Evolutionary conservation across 2,888 invertebrate species (phyloP), one percentile per base, ranked within the genome.

Genomic region (Thymelicus acteon): DNA sequence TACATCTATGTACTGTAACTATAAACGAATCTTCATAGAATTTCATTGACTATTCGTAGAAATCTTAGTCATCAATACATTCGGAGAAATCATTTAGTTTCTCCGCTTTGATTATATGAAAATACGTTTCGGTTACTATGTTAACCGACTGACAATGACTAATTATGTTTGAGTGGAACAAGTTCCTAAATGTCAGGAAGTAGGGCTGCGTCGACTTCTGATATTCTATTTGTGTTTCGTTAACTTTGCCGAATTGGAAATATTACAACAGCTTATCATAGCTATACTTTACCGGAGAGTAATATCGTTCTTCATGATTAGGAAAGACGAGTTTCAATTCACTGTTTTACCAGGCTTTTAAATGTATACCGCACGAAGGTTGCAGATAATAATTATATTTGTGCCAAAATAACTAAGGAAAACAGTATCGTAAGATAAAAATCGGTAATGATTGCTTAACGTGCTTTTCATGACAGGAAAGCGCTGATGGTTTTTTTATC

Each of bases 191-290:
- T 70, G 70, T 70, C 49, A 70, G 64, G 58, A 70, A 64, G 58
- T 64, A 58, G 40, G 64, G 58, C 70, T 60, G 60, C 70, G 63
- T 64, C 69, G 58, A 63, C 49, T 64, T 19, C 37, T 58, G n/a
- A 64, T 60, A 49, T 64, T 64, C 70, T 70, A 70, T 70, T 70
- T 60, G 12, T 64, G 48, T 40, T 63, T 8, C 39, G 60, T 48
- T 49, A 63, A 70, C 63, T 64, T 70, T 64, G 69, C 63, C 69
- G 60, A 70, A 63, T 69, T 69, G 63, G 58, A 63, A 48, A 58
- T 69, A 49, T 62, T 70, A 69, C 69, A 57, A 63, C 57, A 48
- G 47, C 57, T n/a, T 70, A 39, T 62, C 49, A 58, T 62, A 62
- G 24, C 24, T 60, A 10, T 31, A 39, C 52, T 12, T 48, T 54